Evolutionary conservation across 1,140 invertebrate genomes (phyloP), one percentile per base, ranked within the genome.

Genomic region (Charaxes varanes): DNA sequence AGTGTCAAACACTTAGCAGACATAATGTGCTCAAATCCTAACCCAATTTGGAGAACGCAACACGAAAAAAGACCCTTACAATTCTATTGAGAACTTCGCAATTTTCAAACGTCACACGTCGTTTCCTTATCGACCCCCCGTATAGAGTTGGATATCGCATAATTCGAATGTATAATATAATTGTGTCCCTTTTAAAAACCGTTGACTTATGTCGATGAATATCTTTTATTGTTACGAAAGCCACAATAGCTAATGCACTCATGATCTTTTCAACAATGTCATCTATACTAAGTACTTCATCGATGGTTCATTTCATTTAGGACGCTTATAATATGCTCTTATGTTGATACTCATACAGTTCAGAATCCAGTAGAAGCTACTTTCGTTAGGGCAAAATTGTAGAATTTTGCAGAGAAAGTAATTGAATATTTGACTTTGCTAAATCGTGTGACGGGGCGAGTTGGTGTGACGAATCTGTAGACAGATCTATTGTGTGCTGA

Each of bases 341-440:
- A 7, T 17, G 14, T 21, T 10, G 4, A 16, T 8, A 18, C 18
- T 22, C 23, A 31, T 27, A 6, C 1, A 0, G 1, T 17, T 17
- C 1, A 14, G 2, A 21, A 24, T 45, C 37, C 23, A 28, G 19
- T 16, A 8, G 12, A 36, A 12, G 22, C n/a, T n/a, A n/a, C n/a
- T n/a, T 44, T 44, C 2, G 26, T 13, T 7, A n/a, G n/a, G n/a
- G n/a, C n/a, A n/a, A n/a, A n/a, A n/a, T n/a, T n/a, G n/a, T n/a
- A n/a, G n/a, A n/a, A n/a, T n/a, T n/a, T 49, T 33, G 6, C 18
- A 44, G 19, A 34, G 43, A 51, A 47, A 38, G 69, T 76, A 79
- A 79, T 76, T 72, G 74, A 79, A 70, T 73, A 73, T 79, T 76
- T 79, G 71, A 79, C 71, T 79, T 73, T 51, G 35, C 31, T 69